A percentile compares a stretch with the other conserved stretches of the same genome.
phyloP scores from a whole-genome alignment of 2,113 vertebrate genomes.

The Jacana jacana region DNA sequence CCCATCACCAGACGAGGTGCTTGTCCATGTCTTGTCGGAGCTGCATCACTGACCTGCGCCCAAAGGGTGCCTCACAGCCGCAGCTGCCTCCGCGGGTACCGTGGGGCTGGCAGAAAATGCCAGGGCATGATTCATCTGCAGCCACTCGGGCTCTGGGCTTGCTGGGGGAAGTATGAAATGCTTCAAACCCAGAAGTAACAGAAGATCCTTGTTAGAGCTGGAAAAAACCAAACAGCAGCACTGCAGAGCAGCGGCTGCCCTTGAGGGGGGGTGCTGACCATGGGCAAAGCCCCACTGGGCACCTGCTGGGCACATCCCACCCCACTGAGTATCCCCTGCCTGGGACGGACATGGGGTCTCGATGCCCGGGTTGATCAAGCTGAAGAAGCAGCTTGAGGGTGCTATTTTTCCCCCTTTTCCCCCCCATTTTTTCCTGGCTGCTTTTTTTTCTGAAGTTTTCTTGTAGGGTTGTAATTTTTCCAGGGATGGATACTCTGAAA shows the following conservation, averaged over 20 bases:
- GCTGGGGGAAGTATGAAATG: neutral
- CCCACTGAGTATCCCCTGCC: neutral
- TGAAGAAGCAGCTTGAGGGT: neutral
- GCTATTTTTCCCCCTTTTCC: neutral
- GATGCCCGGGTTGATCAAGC: neutral
- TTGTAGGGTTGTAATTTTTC: neutral
- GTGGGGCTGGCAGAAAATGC: no score
- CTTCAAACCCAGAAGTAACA: no score
- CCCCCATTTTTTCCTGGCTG: neutral
- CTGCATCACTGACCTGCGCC: neutral
- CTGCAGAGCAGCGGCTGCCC: fast-evolving
- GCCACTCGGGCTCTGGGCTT: fast-evolving
- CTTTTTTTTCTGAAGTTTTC: neutral
- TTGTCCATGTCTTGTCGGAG: neutral
- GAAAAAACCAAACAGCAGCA: fast-evolving
- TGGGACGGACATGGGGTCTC: fast-evolving
- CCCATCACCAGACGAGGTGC: neutral
- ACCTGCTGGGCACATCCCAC: no score
- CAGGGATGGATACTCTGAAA: neutral
- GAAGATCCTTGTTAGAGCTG: neutral
- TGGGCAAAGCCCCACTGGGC: neutral
- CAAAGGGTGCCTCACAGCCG: neutral
- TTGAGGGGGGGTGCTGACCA: neutral
- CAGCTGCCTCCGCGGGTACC: neutral
- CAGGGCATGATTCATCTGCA: fast-evolving